These are phyloP conservation scores for Neoarius graeffei DNA, from an alignment of 2,113 vertebrate species.

Conservation along the genomic window DNA sequence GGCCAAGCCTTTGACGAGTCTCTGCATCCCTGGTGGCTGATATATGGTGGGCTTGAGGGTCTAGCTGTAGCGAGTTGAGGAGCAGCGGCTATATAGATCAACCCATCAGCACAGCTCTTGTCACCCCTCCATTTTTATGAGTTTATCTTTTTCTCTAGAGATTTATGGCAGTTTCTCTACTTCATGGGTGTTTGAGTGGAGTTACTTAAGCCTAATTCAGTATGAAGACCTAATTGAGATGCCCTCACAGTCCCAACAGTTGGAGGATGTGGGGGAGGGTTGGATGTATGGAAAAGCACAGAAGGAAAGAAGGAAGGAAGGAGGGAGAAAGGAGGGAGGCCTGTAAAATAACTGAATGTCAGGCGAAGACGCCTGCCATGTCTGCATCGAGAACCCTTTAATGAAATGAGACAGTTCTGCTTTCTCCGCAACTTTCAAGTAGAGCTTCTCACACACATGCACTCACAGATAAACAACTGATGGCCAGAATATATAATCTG, in stretches of 20 bases:
- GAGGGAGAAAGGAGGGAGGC: conserved; percentile 26
- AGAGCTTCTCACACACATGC: conserved; percentile 32
- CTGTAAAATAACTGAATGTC: conserved; percentile 50
- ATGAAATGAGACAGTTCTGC: conserved; percentile 49
- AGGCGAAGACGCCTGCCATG: conserved; percentile 40
- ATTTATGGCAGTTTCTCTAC: conserved; percentile 55
- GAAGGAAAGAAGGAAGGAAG: conserved; percentile 34
- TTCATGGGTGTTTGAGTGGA: conserved; percentile 52
- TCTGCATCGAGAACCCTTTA: conserved; percentile 42
- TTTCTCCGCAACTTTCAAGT: conserved; percentile 17
- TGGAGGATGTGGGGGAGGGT: conserved; percentile 21
- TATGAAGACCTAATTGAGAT: conserved; percentile 52
- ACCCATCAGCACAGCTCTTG: conserved; percentile 49
- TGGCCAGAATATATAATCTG: conserved; percentile 44
- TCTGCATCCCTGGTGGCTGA: conserved; percentile 53
- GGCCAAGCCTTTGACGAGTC: conserved; percentile 63
- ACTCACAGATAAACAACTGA: conserved; percentile 36
- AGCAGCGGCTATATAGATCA: conserved; percentile 48
- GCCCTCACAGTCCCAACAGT: conserved; percentile 36
- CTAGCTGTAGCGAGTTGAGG: conserved; percentile 39
- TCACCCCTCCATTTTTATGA: conserved; percentile 52
- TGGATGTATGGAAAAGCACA: conserved; percentile 37
- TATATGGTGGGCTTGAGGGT: conserved; percentile 45
- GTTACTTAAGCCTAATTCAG: conserved; percentile 50
- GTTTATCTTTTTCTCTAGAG: conserved; percentile 37